Evolutionary conservation across 2,888 invertebrate species (phyloP), one percentile per base, ranked within the genome.

Genomic region (Idaea straminata): DNA sequence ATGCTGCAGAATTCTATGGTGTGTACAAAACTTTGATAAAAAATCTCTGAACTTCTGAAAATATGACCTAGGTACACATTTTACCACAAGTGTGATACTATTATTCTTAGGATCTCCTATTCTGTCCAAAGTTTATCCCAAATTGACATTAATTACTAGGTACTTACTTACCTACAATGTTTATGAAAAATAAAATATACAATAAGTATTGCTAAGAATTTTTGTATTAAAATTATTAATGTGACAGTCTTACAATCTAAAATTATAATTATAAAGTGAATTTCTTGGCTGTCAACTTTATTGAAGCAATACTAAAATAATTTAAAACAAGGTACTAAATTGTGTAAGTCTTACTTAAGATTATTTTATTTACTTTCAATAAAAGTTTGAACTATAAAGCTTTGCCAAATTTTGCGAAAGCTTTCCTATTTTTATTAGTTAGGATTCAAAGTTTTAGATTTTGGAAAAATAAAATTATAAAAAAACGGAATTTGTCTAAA

Each of bases 81-180:
- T 25, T 25, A 25, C 1, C 1, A 25, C 25, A 64, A 61, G 67
- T 69, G 69, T 69, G 67, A 66, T 71, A 71, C 61, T 69, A 66
- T 67, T 64, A 62, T 61, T 15, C 15, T 61, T 62, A 63, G 59
- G 60, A 47, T 66, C 64, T 66, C 69, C 58, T 59, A 68, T 63
- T 66, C 68, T 67, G 69, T 72, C 68, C 68, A 72, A 61, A 62
- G 15, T 64, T 66, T 69, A 25, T 25, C 25, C 25, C 2, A 25
- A 25, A 25, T 25, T 25, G 25, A 3, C 25, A 25, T 25, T 25
- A 25, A 25, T 25, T 2, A 2, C 25, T 25, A 25, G 25, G 25
- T 25, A 25, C 25, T 25, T 25, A 25, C 25, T 25, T 25, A 3
- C 25, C 25, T 25, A 25, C 25, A 25, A 3, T 25, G 25, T 25